A percentile compares a stretch with the other conserved stretches of the same genome.
These are phyloP conservation scores for Digitonthophagus gazella DNA, from an alignment of 2,888 invertebrate species.

Conservation along the genomic window DNA sequence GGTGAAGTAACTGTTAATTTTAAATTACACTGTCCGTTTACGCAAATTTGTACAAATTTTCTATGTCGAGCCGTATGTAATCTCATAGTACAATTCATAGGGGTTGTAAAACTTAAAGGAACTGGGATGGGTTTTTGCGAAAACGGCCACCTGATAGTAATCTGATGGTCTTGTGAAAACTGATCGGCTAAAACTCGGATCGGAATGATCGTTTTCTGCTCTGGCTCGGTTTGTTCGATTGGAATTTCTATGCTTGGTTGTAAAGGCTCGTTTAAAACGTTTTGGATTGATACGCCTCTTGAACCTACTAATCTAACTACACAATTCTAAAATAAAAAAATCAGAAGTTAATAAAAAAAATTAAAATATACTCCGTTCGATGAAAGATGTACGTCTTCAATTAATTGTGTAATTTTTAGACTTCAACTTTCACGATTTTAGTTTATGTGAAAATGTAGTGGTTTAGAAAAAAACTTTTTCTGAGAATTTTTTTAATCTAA, in stretches of 20 bases:
- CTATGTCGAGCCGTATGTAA: conserved; percentile 80
- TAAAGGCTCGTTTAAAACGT: conserved; percentile 47
- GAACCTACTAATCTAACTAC: conserved; percentile 65
- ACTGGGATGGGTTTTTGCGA: conserved; percentile 70
- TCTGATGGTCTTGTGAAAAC: conserved; percentile 62
- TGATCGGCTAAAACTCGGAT: conserved; percentile 71
- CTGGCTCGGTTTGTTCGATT: conserved; percentile 42
- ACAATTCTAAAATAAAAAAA: conserved; percentile 53
- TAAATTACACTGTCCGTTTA: conserved; percentile 57
- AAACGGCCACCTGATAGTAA: conserved; percentile 73
- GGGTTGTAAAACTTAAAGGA: conserved; percentile 77
- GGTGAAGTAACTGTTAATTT: conserved; percentile 40
- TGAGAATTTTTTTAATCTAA: no score
- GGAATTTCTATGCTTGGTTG: conserved; percentile 54
- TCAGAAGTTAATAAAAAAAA: background rate
- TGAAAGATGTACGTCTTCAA: no score
- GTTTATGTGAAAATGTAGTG: no score
- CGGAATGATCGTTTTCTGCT: conserved; percentile 41
- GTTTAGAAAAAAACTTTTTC: no score
- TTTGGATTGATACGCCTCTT: conserved; percentile 63
- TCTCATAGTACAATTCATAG: conserved; percentile 76
- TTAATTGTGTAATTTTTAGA: no score
- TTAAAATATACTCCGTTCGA: no score
- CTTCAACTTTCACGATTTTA: no score
- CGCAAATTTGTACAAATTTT: conserved; percentile 80